Conservation (phyloP, 2,113 vertebrate genomes). For the Sapayoa aenigma region DNA sequence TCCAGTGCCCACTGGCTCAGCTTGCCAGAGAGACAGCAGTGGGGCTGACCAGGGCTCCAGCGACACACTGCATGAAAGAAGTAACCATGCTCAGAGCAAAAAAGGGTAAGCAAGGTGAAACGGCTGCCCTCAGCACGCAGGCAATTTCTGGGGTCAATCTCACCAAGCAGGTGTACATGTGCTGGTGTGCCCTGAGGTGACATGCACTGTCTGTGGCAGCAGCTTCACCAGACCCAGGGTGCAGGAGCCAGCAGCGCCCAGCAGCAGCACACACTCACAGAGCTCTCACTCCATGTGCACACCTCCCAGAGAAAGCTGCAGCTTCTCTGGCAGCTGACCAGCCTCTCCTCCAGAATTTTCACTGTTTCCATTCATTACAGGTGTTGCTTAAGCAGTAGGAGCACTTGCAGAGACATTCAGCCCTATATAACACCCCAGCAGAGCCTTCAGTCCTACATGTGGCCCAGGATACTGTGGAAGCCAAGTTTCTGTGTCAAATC, state of each 20-base stretch:
- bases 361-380: not conserved
- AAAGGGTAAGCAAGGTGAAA: not conserved
- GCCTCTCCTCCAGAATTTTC: not conserved
- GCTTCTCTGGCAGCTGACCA: not conserved
- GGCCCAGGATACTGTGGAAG: not conserved
- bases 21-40: not conserved
- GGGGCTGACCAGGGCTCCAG: rapidly evolving
- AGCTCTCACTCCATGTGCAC: not conserved
- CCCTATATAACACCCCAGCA: not conserved
- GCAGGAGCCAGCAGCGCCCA: not conserved
- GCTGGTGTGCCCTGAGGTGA: not conserved
- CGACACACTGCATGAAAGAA: not conserved
- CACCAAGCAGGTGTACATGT: rapidly evolving
- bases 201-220: rapidly evolving
- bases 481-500: not conserved
- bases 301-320: not conserved
- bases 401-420: not conserved
- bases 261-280: not conserved
- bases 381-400: not conserved
- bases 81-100: not conserved
- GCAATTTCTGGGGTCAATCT: not conserved
- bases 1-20: not conserved
- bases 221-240: rapidly evolving
- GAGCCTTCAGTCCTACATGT: not conserved
- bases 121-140: rapidly evolving